Conservation (phyloP, 2,888 invertebrate species). For the Reticulitermes lucifugus region DNA sequence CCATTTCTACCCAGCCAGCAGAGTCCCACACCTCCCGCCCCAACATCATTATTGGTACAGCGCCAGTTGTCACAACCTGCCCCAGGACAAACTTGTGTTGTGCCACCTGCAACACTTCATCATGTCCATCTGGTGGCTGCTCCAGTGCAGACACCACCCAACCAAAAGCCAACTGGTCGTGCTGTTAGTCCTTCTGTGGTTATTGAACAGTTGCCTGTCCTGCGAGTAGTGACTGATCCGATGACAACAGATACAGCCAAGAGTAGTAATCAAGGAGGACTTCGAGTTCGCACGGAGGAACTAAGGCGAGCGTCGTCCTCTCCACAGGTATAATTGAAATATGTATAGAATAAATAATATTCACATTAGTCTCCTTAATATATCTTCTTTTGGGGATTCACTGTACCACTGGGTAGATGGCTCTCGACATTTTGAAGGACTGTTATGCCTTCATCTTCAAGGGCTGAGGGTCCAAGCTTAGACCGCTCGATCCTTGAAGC, state of each 20-base stretch:
- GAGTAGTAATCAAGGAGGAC: background rate
- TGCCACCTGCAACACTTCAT: constrained; percentile 30
- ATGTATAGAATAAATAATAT: no score
- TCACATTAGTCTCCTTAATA: no score
- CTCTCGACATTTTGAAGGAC: no score
- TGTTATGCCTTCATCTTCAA: no score
- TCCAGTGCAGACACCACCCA: constrained; percentile 22
- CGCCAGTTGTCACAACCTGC: constrained; percentile 68
- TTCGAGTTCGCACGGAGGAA: constrained; percentile 69
- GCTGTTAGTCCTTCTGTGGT: constrained; percentile 25
- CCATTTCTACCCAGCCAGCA: constrained; percentile 72
- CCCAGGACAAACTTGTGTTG: constrained; percentile 34
- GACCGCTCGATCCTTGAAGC: no score
- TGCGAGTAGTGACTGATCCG: constrained; percentile 50
- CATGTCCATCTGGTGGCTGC: constrained; percentile 48
- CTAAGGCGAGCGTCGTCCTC: constrained; percentile 72
- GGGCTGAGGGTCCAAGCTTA: no score
- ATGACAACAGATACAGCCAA: constrained; percentile 2
- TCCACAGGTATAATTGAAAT: constrained; percentile 66
- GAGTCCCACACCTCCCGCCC: constrained; percentile 57
- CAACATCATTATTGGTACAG: constrained; percentile 62
- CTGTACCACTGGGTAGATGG: no score
- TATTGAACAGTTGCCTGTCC: constrained; percentile 50
- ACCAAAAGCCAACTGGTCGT: constrained; percentile 10
- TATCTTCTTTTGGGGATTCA: no score